A percentile compares a stretch with the other conserved stretches of the same genome.
phyloP scores from a whole-genome alignment of 2,113 vertebrate species.

The Scomber scombrus region DNA sequence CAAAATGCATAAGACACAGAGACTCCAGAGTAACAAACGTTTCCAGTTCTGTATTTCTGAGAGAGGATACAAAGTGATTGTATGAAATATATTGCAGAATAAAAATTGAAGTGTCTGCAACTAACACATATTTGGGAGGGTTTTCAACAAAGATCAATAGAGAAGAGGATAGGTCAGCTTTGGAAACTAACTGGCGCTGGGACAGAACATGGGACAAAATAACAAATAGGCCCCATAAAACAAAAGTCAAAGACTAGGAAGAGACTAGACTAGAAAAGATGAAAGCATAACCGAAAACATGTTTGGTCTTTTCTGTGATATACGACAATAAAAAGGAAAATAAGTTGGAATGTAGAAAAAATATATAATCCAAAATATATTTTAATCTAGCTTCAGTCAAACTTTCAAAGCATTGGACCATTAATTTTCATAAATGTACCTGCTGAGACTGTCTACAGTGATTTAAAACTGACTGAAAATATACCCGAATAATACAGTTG shows the following conservation, averaged over 20 bases:
- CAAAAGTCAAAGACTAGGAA: not conserved
- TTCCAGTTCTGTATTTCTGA: constrained; percentile 7
- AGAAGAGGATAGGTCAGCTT: too few species aligned
- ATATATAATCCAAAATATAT: not conserved
- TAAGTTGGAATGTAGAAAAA: not conserved
- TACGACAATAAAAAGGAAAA: not conserved
- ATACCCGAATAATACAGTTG: not conserved
- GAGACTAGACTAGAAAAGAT: not conserved
- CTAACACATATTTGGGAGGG: not conserved
- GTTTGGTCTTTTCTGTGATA: constrained; percentile 4
- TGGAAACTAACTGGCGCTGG: not conserved
- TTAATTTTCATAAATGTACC: constrained; percentile 21
- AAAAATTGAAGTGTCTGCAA: constrained; percentile 8
- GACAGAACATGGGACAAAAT: constrained; percentile 4
- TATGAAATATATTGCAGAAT: not conserved
- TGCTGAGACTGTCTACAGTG: constrained; percentile 15
- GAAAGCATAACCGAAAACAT: not conserved
- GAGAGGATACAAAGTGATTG: constrained; percentile 1
- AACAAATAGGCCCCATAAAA: constrained; percentile 10
- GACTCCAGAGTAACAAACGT: not conserved
- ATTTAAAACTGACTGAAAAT: constrained; percentile 2
- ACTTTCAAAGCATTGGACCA: constrained; percentile 12
- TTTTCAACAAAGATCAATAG: not conserved
- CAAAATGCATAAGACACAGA: constrained; percentile 12
- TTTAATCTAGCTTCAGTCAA: not conserved